Percentiles rank a stretch among this genome's conserved stretches.
These are phyloP conservation scores for Neoseiulus cucumeris DNA, from an alignment of 1,140 invertebrate species.

Conservation along the genomic window DNA sequence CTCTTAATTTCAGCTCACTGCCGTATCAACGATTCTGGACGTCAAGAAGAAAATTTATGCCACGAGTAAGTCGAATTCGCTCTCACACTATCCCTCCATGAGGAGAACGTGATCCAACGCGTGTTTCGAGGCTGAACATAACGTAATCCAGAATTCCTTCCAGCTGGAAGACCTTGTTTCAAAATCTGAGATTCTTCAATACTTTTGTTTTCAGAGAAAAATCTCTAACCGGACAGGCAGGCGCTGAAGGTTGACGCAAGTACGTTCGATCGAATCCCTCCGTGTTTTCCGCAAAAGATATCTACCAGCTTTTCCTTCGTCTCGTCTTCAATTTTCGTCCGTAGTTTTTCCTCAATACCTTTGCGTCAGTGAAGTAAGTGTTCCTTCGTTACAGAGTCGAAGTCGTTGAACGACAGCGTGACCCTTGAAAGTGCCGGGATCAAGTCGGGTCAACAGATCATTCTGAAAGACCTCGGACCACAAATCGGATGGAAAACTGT, in stretches of 20 bases:
- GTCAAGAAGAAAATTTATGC: constrained; percentile 48
- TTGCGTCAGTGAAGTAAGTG: constrained; percentile 15
- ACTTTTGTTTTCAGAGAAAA: constrained; percentile 30
- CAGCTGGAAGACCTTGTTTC: no score
- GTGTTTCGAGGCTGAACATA: constrained; percentile 11
- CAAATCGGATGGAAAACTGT: constrained; percentile 97
- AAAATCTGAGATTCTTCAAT: constrained; percentile 11
- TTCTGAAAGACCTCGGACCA: constrained; percentile 65
- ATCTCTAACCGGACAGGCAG: constrained; percentile 55
- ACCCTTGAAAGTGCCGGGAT: constrained; percentile 25
- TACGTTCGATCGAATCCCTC: constrained; percentile 20
- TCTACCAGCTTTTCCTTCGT: not conserved
- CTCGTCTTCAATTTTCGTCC: not conserved
- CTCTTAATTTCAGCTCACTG: constrained; percentile 28
- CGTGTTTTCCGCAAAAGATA: constrained; percentile 4
- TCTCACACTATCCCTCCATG: not conserved
- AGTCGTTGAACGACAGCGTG: constrained; percentile 27
- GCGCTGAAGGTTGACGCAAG: constrained; percentile 55
- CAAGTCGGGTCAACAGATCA: constrained; percentile 24
- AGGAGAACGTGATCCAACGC: not conserved
- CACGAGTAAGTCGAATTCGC: constrained; percentile 21
- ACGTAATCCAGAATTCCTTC: not conserved
- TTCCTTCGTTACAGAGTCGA: no score
- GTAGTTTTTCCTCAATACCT: constrained; percentile 12
- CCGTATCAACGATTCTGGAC: constrained; percentile 43